Conservation (phyloP, 35 echinoderm and acorn worm species). For the Acanthaster planci region DNA sequence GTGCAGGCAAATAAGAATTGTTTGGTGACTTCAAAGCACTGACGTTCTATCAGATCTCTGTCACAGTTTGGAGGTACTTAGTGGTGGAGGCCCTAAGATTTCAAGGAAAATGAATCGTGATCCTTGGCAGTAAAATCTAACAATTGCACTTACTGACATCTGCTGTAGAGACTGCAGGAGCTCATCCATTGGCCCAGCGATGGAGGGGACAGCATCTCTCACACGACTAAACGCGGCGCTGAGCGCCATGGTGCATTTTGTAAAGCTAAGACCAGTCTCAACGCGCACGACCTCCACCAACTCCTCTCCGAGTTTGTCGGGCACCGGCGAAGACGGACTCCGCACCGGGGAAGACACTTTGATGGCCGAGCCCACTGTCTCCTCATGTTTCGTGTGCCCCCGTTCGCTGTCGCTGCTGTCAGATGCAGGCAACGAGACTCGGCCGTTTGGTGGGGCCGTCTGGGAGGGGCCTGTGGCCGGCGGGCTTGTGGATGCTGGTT, state of each 20-base stretch:
- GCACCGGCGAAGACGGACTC: constrained; percentile 37
- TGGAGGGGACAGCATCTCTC: constrained; percentile 55
- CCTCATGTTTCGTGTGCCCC: too few relatives aligned
- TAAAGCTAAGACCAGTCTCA: constrained; percentile 88
- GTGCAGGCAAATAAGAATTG: too few relatives aligned
- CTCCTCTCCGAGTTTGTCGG: constrained; percentile 60
- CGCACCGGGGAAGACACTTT: not conserved
- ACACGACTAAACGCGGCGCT: constrained; percentile 55
- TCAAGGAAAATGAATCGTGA: too few relatives aligned
- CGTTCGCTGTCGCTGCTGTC: not conserved
- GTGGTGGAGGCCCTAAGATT: too few relatives aligned
- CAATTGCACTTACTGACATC: constrained; percentile 5
- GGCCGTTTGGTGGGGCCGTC: not conserved
- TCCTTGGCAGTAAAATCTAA: too few relatives aligned
- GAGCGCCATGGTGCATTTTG: constrained; percentile 79
- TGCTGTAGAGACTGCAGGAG: constrained; percentile 55
- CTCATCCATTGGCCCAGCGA: constrained; percentile 64
- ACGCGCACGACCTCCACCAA: constrained; percentile 86
- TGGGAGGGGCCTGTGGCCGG: not conserved
- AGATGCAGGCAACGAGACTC: not conserved
- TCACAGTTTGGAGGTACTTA: too few relatives aligned
- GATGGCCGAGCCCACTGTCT: not conserved
- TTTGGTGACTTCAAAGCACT: too few relatives aligned
- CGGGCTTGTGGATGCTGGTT: constrained; percentile 1
- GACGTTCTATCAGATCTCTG: too few relatives aligned